Conservation (phyloP, 2,113 vertebrate genomes). For the Catagonus wagneri region DNA sequence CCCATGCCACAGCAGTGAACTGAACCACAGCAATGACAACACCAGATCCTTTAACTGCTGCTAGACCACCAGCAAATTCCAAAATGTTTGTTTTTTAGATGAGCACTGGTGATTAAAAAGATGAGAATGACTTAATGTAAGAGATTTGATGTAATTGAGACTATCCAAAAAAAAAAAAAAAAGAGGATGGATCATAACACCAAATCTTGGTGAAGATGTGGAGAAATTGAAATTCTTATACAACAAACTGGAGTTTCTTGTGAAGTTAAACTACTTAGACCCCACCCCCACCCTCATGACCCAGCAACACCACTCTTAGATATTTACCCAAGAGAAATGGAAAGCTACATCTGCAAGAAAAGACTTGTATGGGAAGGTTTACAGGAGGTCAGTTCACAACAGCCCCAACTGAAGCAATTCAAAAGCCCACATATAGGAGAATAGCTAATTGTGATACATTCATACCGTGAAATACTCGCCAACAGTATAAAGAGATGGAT, state of each 20-base stretch:
- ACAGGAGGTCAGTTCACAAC: not conserved
- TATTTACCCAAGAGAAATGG: slow-evolving; percentile 17
- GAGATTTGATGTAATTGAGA: slow-evolving; percentile 34
- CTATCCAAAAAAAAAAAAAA: not conserved
- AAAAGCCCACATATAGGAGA: not conserved
- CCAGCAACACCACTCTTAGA: not conserved
- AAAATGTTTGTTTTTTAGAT: not conserved
- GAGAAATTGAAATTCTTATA: not conserved
- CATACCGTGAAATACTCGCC: not conserved
- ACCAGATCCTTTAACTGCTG: no score
- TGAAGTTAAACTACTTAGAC: slow-evolving; percentile 7
- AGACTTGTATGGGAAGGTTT: not conserved
- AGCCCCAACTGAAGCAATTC: not conserved
- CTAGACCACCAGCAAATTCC: no score
- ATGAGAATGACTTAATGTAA: not conserved
- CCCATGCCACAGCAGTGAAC: no score
- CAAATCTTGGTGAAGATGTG: not conserved
- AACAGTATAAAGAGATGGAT: not conserved
- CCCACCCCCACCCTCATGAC: not conserved
- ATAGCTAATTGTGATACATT: not conserved
- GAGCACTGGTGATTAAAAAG: not conserved
- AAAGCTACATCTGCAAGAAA: not conserved
- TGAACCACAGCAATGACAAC: no score
- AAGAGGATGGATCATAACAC: not conserved
- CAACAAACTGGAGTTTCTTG: not conserved